Conservation (phyloP, 2,888 invertebrate genomes). For the Philaethria dido region DNA sequence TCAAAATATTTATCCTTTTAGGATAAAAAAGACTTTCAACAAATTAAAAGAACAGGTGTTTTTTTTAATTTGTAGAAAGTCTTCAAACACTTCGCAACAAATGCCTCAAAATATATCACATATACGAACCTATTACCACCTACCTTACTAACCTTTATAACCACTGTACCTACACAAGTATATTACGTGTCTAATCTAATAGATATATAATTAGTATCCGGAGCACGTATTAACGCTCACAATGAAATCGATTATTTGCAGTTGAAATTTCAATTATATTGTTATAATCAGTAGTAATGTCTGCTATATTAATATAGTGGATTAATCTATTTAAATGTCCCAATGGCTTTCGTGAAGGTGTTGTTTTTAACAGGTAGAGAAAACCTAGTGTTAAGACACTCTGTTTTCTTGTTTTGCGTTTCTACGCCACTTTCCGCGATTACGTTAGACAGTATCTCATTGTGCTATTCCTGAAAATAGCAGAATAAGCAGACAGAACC, state of each 20-base stretch:
- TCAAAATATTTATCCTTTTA: too few species aligned
- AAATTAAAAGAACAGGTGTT: too few species aligned
- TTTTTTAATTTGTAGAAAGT: too few species aligned
- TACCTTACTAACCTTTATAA: not conserved
- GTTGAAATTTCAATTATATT: constrained; percentile 35
- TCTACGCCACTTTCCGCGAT: too few species aligned
- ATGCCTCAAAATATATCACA: too few species aligned
- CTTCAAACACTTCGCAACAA: too few species aligned
- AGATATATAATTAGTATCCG: constrained; percentile 6
- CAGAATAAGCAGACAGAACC: too few species aligned
- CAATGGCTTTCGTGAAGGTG: constrained; percentile 40
- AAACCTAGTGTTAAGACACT: constrained; percentile 15
- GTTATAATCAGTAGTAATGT: constrained; percentile 30
- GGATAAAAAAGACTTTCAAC: too few species aligned
- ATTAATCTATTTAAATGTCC: constrained; percentile 71
- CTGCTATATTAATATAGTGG: constrained; percentile 51
- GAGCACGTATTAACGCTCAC: constrained; percentile 25
- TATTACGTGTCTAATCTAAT: constrained; percentile 3
- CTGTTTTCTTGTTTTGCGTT: not conserved
- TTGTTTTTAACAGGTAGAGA: not conserved
- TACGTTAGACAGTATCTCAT: too few species aligned
- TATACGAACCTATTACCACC: too few species aligned
- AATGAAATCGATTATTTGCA: constrained; percentile 33
- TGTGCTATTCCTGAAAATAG: too few species aligned
- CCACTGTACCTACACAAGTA: not conserved